Evolutionary conservation across 30 jellyfish, hydroid and myxozoan genomes (phyloP), one percentile per base, ranked within the genome.

Genomic region (Hydractinia echinata): DNA sequence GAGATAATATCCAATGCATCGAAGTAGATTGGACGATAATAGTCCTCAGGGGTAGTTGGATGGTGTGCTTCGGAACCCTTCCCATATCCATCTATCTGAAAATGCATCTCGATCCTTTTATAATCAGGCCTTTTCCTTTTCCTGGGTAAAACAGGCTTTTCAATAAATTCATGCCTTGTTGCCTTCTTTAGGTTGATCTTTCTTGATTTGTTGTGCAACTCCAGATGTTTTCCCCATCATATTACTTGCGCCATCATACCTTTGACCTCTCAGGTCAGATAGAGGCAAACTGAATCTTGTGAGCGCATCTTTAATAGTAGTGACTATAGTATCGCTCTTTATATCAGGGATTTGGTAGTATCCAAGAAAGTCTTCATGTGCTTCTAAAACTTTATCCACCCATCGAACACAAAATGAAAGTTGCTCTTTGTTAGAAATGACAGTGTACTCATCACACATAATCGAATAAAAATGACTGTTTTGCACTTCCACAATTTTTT

Each of bases 351-450:
- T 30, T 30, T 30, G 44, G 44, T 30, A 30, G 44, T 68, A 21
- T 11, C 79, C 39, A 0, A 68, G 18, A 68, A 11, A 14, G 39
- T 21, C 79, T 21, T 68, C 14, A 72, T 11, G 39, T 14, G 39
- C 39, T 21, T 68, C 44, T 30, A 60, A 60, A 16, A 13, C 19
- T 13, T 51, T 20, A 68, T 68, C 51, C 13, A 68, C 52, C 73
- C 74, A 51, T 7, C 83, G 82, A 6, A 76, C 61, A 50, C 83
- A 76, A 50, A 76, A 54, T 21, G 90, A 74, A n/a, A 83, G 58
- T 52, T 71, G 90, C 89, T 83, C 85, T 56, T 74, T 83, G 30
- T 83, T 83, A 7, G 90, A 13, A 39, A 73, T 53, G 51, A 4
- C 86, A 5, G 89, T 71, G 30, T 83, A 55, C 39, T 79, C 86